Conservation (phyloP, 2,113 vertebrate species). For the Pseudopipra pipra region DNA sequence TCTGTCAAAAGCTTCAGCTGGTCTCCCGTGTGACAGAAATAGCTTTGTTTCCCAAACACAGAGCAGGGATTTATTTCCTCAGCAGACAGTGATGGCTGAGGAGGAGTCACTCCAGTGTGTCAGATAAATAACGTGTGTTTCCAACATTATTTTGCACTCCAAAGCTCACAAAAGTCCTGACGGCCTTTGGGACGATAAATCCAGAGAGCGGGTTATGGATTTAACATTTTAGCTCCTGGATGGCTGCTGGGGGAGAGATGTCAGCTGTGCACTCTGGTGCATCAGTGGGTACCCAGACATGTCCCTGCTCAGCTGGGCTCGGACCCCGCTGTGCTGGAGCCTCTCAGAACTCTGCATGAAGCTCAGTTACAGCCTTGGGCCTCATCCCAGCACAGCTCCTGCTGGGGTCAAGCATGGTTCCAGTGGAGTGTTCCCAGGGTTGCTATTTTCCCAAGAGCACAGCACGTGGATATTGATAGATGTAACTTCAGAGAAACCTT, state of each 20-base stretch:
- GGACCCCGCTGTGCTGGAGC: neutral
- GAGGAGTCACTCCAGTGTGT: conserved; percentile 1
- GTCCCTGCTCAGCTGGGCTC: neutral
- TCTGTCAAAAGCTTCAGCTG: neutral
- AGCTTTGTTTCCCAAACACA: conserved; percentile 1
- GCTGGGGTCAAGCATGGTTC: neutral
- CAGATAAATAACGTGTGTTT: conserved; percentile 24
- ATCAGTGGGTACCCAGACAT: neutral
- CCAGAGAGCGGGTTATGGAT: neutral
- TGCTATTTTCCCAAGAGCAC: neutral
- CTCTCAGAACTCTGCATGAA: neutral
- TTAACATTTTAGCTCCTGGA: neutral
- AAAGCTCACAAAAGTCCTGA: neutral
- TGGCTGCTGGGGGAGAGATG: neutral
- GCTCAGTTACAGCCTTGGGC: neutral
- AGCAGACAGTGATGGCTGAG: conserved; percentile 1
- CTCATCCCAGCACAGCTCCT: neutral
- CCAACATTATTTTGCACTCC: neutral
- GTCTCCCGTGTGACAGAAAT: neutral
- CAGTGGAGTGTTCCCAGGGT: neutral
- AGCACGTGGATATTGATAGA: neutral
- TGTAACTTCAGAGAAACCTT: neutral
- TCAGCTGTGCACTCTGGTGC: neutral
- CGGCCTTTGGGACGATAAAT: neutral
- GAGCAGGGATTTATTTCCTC: conserved; percentile 27